Percentiles rank a stretch among this genome's conserved stretches.
Conservation (phyloP, 2,888 invertebrate species). For the Digitonthophagus gazella region DNA sequence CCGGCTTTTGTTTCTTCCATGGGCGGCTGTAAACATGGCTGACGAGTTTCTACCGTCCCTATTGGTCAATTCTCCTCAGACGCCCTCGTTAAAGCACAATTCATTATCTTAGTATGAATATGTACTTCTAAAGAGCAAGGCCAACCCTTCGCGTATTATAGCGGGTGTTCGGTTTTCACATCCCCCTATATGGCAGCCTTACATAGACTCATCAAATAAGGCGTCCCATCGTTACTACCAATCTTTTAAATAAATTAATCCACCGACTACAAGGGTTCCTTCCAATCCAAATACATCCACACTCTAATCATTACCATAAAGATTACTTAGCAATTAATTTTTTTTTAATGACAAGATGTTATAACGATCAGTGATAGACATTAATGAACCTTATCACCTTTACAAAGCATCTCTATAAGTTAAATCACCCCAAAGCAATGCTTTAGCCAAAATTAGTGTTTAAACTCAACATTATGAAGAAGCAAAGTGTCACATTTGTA, state of each 20-base stretch:
- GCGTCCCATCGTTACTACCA: constrained; percentile 25
- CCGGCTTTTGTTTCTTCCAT: constrained; percentile 38
- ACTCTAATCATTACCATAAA: too few species aligned
- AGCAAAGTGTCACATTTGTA: too few species aligned
- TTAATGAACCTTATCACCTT: too few species aligned
- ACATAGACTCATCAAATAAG: constrained; percentile 27
- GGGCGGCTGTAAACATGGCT: constrained; percentile 41
- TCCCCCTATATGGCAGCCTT: constrained; percentile 26
- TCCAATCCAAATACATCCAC: not conserved
- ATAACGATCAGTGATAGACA: too few species aligned
- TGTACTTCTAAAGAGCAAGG: constrained; percentile 33
- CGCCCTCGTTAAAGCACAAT: constrained; percentile 37
- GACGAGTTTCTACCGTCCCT: constrained; percentile 35
- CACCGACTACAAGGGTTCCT: not conserved
- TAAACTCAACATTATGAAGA: too few species aligned
- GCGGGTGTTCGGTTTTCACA: constrained; percentile 30
- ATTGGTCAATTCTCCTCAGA: constrained; percentile 37
- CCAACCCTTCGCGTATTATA: constrained; percentile 32
- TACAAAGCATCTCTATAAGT: too few species aligned
- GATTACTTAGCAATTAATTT: too few species aligned
- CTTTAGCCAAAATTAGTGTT: too few species aligned
- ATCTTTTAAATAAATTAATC: constrained; percentile 35
- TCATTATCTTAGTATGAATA: constrained; percentile 37
- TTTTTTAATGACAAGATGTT: not conserved
- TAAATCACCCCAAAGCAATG: too few species aligned